Evolutionary conservation across 2,797 vertebrate genomes (phyloP), one percentile per base, ranked within the genome.

Genomic region (Poeciliopsis turneri): DNA sequence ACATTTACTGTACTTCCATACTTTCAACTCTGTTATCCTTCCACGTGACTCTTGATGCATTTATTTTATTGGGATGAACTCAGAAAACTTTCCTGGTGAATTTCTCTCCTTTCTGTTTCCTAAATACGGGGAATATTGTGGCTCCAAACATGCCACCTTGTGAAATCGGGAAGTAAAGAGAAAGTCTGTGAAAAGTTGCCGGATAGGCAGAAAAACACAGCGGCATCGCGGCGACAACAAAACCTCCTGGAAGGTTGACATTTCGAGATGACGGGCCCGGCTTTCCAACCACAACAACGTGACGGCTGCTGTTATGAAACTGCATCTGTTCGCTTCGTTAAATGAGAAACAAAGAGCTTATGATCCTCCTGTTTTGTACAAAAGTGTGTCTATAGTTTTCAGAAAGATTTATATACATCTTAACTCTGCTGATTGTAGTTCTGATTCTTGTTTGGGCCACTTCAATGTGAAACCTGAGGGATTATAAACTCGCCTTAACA

Each of bases 61-160:
- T 64, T 41, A 43, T 23, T 13, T 70, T 2, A 43, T 28, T 18
- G 3, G 0, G 3, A 5, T 46, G 47, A 47, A 15, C 16, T 64
- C 53, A 39, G 39, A 2, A 51, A 55, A 55, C 20, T 0, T 75
- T 49, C n/a, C 10, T 49, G 55, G 2, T 20, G 30, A 3, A 59
- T 18, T 69, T 77, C 81, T 51, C 23, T 15, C 28, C 25, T 43
- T 25, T 74, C 82, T 87, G 78, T 85, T 74, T 74, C 78, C 74
- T 71, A 82, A 88, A 88, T 81, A 15, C 2, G 1, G 49, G 0
- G 25, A 5, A 33, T 86, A 84, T 85, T 80, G 30, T 82, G 72
- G 55, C 23, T 3, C 78, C 81, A 87, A 82, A 78, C 78, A 71
- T 20, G 0, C 28, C 10, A 9, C 2, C 25, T 46, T 64, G 15